phyloP scores from a whole-genome alignment of 1,140 invertebrate genomes.

The Drosophila repletoides region DNA sequence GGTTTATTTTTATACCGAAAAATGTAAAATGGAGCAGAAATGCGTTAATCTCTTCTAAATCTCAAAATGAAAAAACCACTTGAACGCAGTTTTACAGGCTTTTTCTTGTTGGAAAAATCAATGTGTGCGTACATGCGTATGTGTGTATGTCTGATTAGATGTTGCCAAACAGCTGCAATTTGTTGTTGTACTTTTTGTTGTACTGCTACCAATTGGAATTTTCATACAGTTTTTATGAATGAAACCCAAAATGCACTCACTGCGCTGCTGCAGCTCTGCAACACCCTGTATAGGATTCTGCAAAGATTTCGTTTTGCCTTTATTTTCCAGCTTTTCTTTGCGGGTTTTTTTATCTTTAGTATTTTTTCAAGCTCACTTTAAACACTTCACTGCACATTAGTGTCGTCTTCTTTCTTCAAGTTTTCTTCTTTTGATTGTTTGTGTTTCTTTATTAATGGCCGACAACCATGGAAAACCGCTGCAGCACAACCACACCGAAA shows the following conservation, averaged over 20 bases:
- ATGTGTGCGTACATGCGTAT: constrained; percentile 51
- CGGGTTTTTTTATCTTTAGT: constrained; percentile 18
- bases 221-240: constrained; percentile 65
- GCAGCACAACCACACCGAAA: constrained; percentile 9
- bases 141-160: constrained; percentile 19
- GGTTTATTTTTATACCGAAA: constrained; percentile 47
- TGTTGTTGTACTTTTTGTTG: constrained; percentile 7
- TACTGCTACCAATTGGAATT: constrained; percentile 54
- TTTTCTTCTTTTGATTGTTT: constrained; percentile 34
- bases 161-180: constrained; percentile 49
- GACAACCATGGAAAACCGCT: constrained; percentile 30
- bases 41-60: constrained; percentile 53
- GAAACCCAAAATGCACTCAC: constrained; percentile 58
- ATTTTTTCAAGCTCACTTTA: constrained; percentile 43
- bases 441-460: constrained; percentile 47
- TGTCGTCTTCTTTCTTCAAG: constrained; percentile 14
- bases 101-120: constrained; percentile 68
- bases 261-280: constrained; percentile 53
- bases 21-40: constrained; percentile 39
- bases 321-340: constrained; percentile 12
- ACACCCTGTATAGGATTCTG: constrained; percentile 37
- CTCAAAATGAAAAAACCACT: constrained; percentile 62
- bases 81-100: constrained; percentile 33
- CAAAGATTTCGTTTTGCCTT: constrained; percentile 4
- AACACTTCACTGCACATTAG: constrained; percentile 58